Base-by-base conservation (phyloP, 53 echinoderm and acorn worm species). In the Apostichopus leukothele region DNA sequence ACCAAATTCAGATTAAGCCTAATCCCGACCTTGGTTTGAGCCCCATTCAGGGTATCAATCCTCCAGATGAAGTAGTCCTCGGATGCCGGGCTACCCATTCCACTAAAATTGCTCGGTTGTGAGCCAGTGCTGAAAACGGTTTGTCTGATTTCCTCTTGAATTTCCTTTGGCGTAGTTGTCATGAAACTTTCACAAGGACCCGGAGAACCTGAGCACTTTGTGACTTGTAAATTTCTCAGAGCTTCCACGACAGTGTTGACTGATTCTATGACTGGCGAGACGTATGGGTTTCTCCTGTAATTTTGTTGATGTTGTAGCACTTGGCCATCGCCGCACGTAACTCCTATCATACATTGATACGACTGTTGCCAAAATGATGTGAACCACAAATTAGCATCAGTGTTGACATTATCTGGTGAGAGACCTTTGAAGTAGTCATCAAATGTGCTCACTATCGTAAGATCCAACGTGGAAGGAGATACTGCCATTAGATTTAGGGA, bases 311-410 rank as follows among this genome's bases (percentile, higher is more conserved):
- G 92, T 16, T 89, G 83, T 7, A 71, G 71, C 63, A 27, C 84
- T 1, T 95, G 92, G 39, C 50, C 52, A 1, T 67, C 21, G 9
- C 89, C 88, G 21, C 95, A 95, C 50, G 20, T 20, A 51, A 6
- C 6, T 51, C 53, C 60, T 7, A 93, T 83, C 27, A 67, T 81
- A 27, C 93, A 93, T 12, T 77, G 25, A 63, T 91, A 93, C 14
- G 89, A 67, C 50, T 75, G 52, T 66, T 92, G 90, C 89, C 92
- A 94, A 57, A 91, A 94, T 6, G 93, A 88, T 12, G 5, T 16
- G 55, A 96, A 96, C 96, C 96, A 96, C 7, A 93, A 89, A 87
- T 96, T 88, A 0, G 79, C 88, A 11, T 66, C 50, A 9, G 55
- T 57, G 84, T 94, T 86, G 20, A 91, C 89, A 21, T 78, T 81